Base-by-base conservation (phyloP, 64 coral and sea anemone species). In the Porites lutea region DNA sequence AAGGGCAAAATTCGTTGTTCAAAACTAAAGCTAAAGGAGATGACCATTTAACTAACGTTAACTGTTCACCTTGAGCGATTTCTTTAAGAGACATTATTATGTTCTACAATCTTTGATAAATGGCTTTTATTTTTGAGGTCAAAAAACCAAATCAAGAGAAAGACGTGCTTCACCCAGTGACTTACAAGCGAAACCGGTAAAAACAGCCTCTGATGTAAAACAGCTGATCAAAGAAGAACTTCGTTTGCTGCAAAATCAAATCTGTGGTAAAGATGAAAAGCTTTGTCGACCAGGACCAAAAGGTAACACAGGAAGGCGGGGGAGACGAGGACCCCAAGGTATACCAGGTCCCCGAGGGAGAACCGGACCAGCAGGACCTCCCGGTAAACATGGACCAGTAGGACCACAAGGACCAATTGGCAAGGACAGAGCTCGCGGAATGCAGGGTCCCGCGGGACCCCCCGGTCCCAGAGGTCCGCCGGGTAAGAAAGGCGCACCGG, bases 251-350 rank as follows among this genome's bases (percentile, higher is more conserved):
- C 54, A 84, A 55, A 91, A 71, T 7, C 55, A 84, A 67, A 66
- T 75, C 49, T 91, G 89, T 73, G 67, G 19, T 22, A 73, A 74
- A 13, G 79, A 91, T 52, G 21, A 91, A 45, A 91, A 71, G n/a
- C 73, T 75, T 55, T 91, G 89, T 46, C 60, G 71, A 4, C 52
- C 53, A 22, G 89, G 89, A 83, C 79, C 89, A 75, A 74, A 91
- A 37, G 89, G 89, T 7, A 91, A 13, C 68, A 83, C 53, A 59
- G 89, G 79, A 10, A 74, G 68, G 13, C 79, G 89, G 16, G 89
- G 89, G 13, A 91, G 65, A 61, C 69, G 52, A 18, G 89, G 87
- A 58, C 52, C 47, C 45, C 59, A 53, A 65, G 87, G 87, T 58
- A 64, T 22, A 48, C 45, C 57, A 3, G 88, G 88, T 23, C 49